Evolutionary conservation across 2,888 invertebrate species (phyloP).

Genomic region (Tenthredo distinguenda): DNA sequence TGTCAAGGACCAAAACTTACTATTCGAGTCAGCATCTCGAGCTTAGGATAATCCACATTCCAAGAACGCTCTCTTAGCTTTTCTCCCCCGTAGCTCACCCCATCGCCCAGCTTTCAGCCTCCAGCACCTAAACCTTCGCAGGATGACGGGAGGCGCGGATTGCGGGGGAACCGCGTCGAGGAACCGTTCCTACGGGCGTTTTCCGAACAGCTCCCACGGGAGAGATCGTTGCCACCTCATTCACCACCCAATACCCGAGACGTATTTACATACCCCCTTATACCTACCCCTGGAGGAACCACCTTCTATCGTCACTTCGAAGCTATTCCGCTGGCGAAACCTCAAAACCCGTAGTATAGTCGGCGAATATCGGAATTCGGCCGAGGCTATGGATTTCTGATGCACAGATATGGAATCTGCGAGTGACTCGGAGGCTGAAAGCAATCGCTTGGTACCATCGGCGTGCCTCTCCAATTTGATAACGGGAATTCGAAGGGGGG

Average conservation of each 20-base stretch:
- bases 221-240: conserved; percentile 69
- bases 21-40: conserved; percentile 53
- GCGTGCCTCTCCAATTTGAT: conserved; percentile 44
- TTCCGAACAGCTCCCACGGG: conserved; percentile 64
- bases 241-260: conserved; percentile 62
- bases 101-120: not conserved
- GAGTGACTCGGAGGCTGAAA: conserved; percentile 45
- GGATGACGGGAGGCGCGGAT: conserved; percentile 37
- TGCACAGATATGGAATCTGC: conserved; percentile 46
- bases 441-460: conserved; percentile 33
- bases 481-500: not conserved
- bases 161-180: conserved; percentile 35
- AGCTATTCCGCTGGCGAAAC: conserved; percentile 29
- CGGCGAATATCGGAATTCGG: conserved; percentile 35
- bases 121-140: not conserved
- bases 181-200: conserved; percentile 45
- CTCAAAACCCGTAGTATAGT: conserved; percentile 21
- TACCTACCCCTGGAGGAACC: not conserved
- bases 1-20: conserved; percentile 50
- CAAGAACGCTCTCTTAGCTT: conserved; percentile 47
- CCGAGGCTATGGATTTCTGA: conserved; percentile 44
- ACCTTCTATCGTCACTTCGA: conserved; percentile 29
- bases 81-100: conserved; percentile 2
- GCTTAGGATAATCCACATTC: conserved; percentile 51
- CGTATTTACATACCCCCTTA: conserved; percentile 68